These are phyloP conservation scores for Mamestra brassicae DNA, from an alignment of 2,888 invertebrate genomes.

Conservation along the genomic window DNA sequence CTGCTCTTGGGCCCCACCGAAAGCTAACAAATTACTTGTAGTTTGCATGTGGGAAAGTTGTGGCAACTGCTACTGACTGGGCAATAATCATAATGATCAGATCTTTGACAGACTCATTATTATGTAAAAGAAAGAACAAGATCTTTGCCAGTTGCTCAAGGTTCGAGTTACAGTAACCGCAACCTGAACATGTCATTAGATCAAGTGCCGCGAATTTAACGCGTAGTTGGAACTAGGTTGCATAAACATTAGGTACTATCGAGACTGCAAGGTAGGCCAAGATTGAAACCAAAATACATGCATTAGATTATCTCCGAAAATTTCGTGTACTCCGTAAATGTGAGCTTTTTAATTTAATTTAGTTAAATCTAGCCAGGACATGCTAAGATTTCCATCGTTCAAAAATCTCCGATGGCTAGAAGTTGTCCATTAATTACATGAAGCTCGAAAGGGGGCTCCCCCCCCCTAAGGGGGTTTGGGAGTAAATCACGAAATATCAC, in stretches of 20 bases:
- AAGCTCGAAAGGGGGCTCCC: too few relatives aligned
- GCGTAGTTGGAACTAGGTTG: slow-evolving; percentile 44
- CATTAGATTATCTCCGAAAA: slow-evolving; percentile 6
- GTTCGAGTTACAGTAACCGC: slow-evolving; percentile 56
- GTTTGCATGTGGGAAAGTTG: not conserved
- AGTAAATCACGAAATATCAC: too few relatives aligned
- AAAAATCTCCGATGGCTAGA: too few relatives aligned
- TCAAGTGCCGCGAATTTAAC: slow-evolving; percentile 44
- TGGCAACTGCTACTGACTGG: too few relatives aligned
- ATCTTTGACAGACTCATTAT: not conserved
- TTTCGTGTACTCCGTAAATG: too few relatives aligned
- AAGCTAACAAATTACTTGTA: not conserved
- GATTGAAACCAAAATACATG: slow-evolving; percentile 22
- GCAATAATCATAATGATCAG: not conserved
- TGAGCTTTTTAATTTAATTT: too few relatives aligned
- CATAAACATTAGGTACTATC: slow-evolving; percentile 27
- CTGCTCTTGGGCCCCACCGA: too few relatives aligned
- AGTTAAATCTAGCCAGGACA: too few relatives aligned
- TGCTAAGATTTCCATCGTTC: too few relatives aligned
- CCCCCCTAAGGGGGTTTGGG: too few relatives aligned
- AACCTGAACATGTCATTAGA: slow-evolving; percentile 46
- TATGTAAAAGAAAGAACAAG: slow-evolving; percentile 23
- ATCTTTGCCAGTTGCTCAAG: slow-evolving; percentile 27
- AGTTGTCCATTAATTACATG: too few relatives aligned
- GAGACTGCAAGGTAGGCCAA: not conserved